Evolutionary conservation across 2,888 invertebrate species (phyloP), one percentile per base, ranked within the genome.

Genomic region (Noctuana brunneofusca): DNA sequence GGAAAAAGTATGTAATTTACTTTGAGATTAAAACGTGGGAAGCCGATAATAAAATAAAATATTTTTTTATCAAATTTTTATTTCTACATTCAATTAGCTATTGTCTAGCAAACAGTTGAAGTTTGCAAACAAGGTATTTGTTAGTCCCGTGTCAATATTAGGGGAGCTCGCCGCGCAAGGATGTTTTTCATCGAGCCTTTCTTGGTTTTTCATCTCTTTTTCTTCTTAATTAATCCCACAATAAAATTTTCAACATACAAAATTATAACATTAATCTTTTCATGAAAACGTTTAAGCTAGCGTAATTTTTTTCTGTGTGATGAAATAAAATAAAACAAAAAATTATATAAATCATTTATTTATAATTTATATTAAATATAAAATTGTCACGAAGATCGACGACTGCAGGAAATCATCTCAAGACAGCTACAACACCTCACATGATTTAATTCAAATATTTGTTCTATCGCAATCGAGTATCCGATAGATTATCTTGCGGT

Each of bases 281-380:
- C n/a, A n/a, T n/a, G n/a, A n/a, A n/a, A n/a, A n/a, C n/a, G n/a
- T n/a, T n/a, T n/a, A n/a, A n/a, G n/a, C n/a, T n/a, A n/a, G n/a
- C 24, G 3, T 35, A 11, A 9, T 35, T 2, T 3, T 35, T 0
- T 35, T 3, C 11, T 38, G 14, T 41, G 14, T 14, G 0, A 41
- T 41, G 8, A 41, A 41, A 41, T 9, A 9, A 38, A 38, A 53
- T 59, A 11, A 59, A 59, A 59, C 46, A 59, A 43, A 24, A 2
- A 12, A 46, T 35, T 54, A 54, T 60, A 48, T 48, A 60, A 60
- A 60, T 32, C 41, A 41, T 58, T 58, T 58, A 58, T 62, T 55
- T 55, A 83, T 82, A 81, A 83, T 86, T 81, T 80, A 87, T 80
- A 87, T 81, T 84, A 83, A 82, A 87, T 89, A 89, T 86, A 89